phyloP scores from a whole-genome alignment of 92 coral and sea anemone species.

The Epizoanthus stellaris region DNA sequence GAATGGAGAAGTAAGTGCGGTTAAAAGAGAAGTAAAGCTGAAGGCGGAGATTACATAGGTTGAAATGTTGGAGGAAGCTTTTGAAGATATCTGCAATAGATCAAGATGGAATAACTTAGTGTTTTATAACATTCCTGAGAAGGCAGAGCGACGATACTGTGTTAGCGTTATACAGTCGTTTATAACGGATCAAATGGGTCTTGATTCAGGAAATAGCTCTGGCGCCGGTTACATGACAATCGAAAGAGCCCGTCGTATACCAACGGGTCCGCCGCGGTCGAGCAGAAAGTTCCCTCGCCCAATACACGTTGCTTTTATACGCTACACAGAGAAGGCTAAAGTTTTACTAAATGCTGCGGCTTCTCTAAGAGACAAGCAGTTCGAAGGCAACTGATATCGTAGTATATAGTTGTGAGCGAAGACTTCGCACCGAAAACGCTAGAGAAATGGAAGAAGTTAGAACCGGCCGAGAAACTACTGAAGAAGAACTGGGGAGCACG shows the following conservation, averaged over 20 bases:
- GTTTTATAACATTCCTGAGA: constrained; percentile 44
- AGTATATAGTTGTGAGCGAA: not conserved
- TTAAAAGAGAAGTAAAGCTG: constrained; percentile 12
- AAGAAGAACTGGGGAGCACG: not conserved
- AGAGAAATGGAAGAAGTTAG: not conserved
- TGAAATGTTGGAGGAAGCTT: constrained; percentile 3
- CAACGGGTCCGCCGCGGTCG: not conserved
- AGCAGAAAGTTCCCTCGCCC: constrained; percentile 7
- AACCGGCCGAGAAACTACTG: constrained; percentile 7
- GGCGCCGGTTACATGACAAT: constrained; percentile 4
- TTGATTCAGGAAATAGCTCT: not conserved
- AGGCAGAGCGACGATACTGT: constrained; percentile 33
- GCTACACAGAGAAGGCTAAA: not conserved
- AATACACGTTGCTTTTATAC: not conserved
- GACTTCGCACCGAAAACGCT: constrained; percentile 7
- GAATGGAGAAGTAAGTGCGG: constrained; percentile 11
- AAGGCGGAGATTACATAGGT: constrained; percentile 21
- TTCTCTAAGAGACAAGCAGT: not conserved
- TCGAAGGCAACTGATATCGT: not conserved
- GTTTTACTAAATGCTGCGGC: not conserved
- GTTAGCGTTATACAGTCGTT: not conserved
- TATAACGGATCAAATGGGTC: too few species aligned
- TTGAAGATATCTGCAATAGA: constrained; percentile 33
- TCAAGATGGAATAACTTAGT: constrained; percentile 25
- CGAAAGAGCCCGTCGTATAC: constrained; percentile 9